A percentile compares a stretch with the other conserved stretches of the same genome.
These are phyloP conservation scores for Arctocebus calabarensis DNA, from an alignment of 2,797 vertebrate species.

Conservation along the genomic window DNA sequence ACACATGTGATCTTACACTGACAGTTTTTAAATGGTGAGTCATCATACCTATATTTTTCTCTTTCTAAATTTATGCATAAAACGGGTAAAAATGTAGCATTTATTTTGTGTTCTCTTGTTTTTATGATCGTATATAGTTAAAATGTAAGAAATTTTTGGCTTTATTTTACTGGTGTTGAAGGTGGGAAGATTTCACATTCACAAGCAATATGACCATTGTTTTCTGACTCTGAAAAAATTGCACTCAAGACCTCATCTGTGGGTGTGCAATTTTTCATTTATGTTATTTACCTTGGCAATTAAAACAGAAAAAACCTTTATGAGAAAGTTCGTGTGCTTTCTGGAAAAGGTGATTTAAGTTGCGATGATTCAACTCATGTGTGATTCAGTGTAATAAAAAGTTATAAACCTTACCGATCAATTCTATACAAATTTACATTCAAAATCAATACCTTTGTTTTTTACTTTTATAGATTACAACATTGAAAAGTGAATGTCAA, in stretches of 20 bases:
- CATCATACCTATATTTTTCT: neutral
- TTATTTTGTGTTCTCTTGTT: neutral
- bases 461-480: neutral
- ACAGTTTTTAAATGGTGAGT: neutral
- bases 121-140: neutral
- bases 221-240: neutral
- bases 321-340: neutral
- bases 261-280: neutral
- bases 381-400: neutral
- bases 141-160: neutral
- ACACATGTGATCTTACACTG: neutral
- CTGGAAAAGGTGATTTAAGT: neutral
- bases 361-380: neutral
- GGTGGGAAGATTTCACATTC: neutral
- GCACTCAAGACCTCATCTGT: neutral
- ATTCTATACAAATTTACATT: constrained; percentile 1
- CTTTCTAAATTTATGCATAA: neutral
- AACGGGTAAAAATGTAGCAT: neutral
- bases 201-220: neutral
- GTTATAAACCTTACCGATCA: neutral
- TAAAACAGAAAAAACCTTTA: neutral
- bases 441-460: neutral
- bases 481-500: neutral
- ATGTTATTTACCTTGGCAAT: neutral
- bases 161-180: neutral